Conservation (phyloP, 2,888 invertebrate species). For the Pachliopta kotzebuea region DNA sequence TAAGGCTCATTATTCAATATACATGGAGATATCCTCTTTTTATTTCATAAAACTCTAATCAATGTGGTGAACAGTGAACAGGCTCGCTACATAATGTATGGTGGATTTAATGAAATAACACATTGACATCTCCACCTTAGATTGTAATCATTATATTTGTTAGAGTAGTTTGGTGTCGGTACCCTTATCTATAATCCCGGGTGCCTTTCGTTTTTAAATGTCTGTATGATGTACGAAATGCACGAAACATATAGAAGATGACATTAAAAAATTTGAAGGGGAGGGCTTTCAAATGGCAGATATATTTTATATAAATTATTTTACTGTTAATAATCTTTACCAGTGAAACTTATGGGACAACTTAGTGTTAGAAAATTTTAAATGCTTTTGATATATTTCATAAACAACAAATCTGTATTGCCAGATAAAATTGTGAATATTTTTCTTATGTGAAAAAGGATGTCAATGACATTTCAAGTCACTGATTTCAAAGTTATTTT, state of each 20-base stretch:
- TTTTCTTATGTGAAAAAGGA: conserved; percentile 71
- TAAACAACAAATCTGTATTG: conserved; percentile 75
- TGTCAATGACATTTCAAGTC: conserved; percentile 77
- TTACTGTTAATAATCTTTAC: conserved; percentile 73
- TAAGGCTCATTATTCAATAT: no score
- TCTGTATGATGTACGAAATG: conserved; percentile 93
- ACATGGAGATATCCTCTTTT: no score
- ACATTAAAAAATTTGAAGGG: conserved; percentile 60
- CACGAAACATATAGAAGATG: conserved; percentile 94
- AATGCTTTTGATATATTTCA: conserved; percentile 73
- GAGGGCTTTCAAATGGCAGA: conserved; percentile 58
- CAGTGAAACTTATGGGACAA: conserved; percentile 70
- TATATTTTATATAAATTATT: conserved; percentile 75
- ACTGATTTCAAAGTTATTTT: conserved; percentile 74
- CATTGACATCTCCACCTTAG: conserved; percentile 64
- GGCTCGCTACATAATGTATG: conserved; percentile 48
- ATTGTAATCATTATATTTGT: conserved; percentile 75
- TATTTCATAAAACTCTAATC: no score
- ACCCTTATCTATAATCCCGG: conserved; percentile 76
- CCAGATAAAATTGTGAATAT: conserved; percentile 81
- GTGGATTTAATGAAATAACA: conserved; percentile 50
- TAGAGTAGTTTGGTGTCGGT: conserved; percentile 79
- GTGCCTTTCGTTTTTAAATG: conserved; percentile 77
- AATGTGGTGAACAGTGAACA: conserved; percentile 53
- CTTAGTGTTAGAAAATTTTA: conserved; percentile 72